Percentiles rank a stretch among this genome's conserved stretches.
These are phyloP conservation scores for Acrocephalus scirpaceus DNA, from an alignment of 2,797 vertebrate species.

Conservation along the genomic window DNA sequence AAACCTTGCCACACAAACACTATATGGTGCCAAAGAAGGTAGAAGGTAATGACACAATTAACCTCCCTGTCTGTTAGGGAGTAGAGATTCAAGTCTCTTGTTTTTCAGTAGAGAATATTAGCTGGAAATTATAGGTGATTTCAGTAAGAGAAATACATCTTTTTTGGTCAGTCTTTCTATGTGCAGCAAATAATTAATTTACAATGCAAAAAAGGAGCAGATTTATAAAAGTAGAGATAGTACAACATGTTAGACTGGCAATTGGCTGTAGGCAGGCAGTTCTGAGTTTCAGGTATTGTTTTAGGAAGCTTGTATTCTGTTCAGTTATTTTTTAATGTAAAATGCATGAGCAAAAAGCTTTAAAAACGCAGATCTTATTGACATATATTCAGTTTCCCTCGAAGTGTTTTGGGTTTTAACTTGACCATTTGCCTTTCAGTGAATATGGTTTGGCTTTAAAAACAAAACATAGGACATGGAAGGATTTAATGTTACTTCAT, in stretches of 20 bases:
- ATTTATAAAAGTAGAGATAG: not conserved
- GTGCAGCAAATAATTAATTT: not conserved
- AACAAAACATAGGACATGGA: not conserved
- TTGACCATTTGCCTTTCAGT: not conserved
- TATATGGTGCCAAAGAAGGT: not conserved
- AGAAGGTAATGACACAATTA: not conserved
- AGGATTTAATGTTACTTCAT: not conserved
- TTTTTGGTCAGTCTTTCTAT: not conserved
- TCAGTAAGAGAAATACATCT: not conserved
- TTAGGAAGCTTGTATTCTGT: not conserved
- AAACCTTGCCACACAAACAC: not conserved
- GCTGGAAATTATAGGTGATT: not conserved
- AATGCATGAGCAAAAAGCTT: not conserved
- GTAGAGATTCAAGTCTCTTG: not conserved
- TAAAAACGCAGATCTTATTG: not conserved
- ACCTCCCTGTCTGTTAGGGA: not conserved
- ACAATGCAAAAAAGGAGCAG: rapidly evolving
- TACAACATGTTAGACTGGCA: not conserved
- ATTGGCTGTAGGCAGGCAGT: not conserved
- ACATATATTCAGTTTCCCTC: not conserved
- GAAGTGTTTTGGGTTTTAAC: not conserved
- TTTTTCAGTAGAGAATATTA: not conserved
- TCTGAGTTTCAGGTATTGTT: not conserved
- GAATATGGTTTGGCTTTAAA: not conserved
- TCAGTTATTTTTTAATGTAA: not conserved